phyloP scores from a whole-genome alignment of 1,140 invertebrate genomes.

The Akabosia matsudoensis region DNA sequence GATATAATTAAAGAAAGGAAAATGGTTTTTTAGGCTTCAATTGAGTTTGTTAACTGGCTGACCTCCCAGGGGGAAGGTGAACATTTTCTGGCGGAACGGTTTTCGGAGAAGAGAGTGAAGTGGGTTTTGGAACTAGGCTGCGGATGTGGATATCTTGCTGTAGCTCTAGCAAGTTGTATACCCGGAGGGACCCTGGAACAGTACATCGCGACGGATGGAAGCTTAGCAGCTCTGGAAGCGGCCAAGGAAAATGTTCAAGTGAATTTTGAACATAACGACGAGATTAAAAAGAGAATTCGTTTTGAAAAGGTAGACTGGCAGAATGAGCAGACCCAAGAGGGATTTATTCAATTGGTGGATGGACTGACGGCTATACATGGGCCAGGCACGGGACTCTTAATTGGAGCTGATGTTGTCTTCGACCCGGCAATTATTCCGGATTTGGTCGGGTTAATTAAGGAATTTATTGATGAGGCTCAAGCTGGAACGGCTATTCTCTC shows the following conservation, averaged over 20 bases:
- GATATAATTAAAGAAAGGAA: too few relatives aligned
- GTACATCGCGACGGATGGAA: constrained; percentile 31
- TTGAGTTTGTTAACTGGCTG: constrained; percentile 27
- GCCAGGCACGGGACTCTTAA: constrained; percentile 21
- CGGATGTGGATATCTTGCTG: constrained; percentile 33
- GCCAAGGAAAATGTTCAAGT: constrained; percentile 23
- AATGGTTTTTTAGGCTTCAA: background rate
- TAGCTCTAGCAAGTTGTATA: constrained; percentile 25
- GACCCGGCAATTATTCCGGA: constrained; percentile 21
- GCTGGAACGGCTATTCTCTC: constrained; percentile 13
- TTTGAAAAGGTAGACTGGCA: constrained; percentile 33
- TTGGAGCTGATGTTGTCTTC: constrained; percentile 36
- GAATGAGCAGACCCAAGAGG: constrained; percentile 2
- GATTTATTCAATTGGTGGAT: constrained; percentile 21
- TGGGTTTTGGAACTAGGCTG: constrained; percentile 32
- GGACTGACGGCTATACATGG: constrained; percentile 8
- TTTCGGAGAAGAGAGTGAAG: background rate
- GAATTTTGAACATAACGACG: constrained; percentile 20
- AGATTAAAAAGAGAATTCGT: background rate
- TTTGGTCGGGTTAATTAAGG: constrained; percentile 11
- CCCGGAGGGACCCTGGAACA: background rate
- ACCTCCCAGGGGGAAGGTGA: background rate
- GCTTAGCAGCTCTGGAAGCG: constrained; percentile 23
- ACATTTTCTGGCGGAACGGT: background rate
- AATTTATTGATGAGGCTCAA: constrained; percentile 21